Evolutionary conservation across 1,140 invertebrate genomes (phyloP), one percentile per base, ranked within the genome.

Genomic region (Xylocopa sonorina): DNA sequence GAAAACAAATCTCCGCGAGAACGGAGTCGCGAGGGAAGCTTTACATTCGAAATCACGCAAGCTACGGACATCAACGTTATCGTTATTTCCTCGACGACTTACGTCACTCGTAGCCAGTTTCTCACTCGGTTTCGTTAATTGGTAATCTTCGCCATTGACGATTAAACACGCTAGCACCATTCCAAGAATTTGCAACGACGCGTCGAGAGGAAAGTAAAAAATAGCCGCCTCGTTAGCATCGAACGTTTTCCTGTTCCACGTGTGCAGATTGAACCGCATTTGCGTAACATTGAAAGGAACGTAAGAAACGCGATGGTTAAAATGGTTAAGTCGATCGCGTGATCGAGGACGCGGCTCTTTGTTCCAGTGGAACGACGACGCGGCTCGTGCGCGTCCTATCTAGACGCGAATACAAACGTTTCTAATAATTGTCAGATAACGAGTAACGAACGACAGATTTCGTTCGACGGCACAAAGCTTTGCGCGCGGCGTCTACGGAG

Each of bases 391-490:
- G 41, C 43, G 43, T 71, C 66, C 21, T 29, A 24, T 2, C 55
- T 32, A 5, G 21, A 16, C 38, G n/a, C 62, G 24, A 78, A 69
- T 60, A n/a, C 55, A 18, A 58, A 71, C 75, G 75, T 78, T 78
- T 71, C 71, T 78, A 78, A 78, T 71, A 78, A 78, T 71, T 71
- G 64, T 78, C 75, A 60, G 75, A 60, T 78, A 78, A 78, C 66
- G 55, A 69, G 46, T 50, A 66, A 43, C 72, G 48, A 58, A 71
- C 32, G 55, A 71, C 75, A 78, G 66, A 78, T 78, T 71, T 78
- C 34, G 51, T 77, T 41, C 16, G 24, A 29, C 18, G 14, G 24
- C 3, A 71, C 67, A 78, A 60, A 78, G 75, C 75, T 60, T 71
- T 51, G 53, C 41, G 24, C 24, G n/a, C 29, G 27, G 10, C 34